Evolutionary conservation across 2,797 vertebrate species (phyloP).

Genomic region (Vespertilio murinus): DNA sequence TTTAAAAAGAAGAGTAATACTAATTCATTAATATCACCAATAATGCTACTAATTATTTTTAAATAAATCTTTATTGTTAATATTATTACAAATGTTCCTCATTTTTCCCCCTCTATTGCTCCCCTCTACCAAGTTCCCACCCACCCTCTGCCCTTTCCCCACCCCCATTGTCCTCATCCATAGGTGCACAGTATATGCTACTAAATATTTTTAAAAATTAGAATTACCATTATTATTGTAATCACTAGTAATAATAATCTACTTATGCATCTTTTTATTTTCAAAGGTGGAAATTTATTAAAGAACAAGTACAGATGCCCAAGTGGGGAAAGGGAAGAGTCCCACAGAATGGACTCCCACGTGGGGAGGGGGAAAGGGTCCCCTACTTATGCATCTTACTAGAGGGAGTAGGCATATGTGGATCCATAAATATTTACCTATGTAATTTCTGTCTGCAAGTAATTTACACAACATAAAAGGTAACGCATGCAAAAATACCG

Average conservation of each 20-base stretch:
- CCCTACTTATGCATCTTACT: background rate
- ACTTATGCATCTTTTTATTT: background rate
- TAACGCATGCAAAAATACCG: background rate
- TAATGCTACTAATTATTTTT: conserved; percentile 20
- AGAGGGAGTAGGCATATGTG: background rate
- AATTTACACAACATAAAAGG: background rate
- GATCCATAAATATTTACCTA: background rate
- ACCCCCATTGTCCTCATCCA: too few species aligned
- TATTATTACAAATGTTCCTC: too few species aligned
- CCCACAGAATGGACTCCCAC: too few species aligned
- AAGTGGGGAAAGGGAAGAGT: too few species aligned
- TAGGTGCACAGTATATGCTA: too few species aligned
- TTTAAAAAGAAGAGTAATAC: background rate
- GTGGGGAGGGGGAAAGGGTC: too few species aligned
- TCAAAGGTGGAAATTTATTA: too few species aligned
- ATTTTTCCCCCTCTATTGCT: too few species aligned
- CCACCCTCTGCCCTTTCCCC: too few species aligned
- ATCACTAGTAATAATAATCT: background rate
- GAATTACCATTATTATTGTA: background rate
- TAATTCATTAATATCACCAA: background rate
- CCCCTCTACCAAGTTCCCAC: too few species aligned
- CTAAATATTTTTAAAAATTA: conserved; percentile 42
- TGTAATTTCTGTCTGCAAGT: background rate
- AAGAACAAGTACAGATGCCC: too few species aligned
- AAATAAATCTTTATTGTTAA: too few species aligned